Evolutionary conservation across 2,797 vertebrate species (phyloP).

Genomic region (Hydrocynus forskahlii): DNA sequence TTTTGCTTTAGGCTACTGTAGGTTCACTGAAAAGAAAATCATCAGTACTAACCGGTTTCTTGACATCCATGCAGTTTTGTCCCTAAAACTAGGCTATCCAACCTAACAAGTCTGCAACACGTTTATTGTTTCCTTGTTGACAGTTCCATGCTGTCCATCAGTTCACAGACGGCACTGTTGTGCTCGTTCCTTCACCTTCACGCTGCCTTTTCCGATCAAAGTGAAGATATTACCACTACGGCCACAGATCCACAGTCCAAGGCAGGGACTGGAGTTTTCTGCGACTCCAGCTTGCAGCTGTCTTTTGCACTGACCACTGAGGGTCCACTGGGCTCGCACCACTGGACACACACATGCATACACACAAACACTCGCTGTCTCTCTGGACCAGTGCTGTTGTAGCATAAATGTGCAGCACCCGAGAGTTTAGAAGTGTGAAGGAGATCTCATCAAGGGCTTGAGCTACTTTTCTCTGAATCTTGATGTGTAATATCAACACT

Average conservation of each 20-base stretch:
- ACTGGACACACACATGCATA: neutral
- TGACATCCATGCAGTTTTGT: neutral
- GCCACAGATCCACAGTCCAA: neutral
- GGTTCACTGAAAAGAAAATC: neutral
- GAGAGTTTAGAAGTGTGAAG: neutral
- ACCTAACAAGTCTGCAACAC: too few relatives aligned
- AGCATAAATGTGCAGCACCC: neutral
- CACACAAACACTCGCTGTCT: neutral
- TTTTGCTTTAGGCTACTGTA: neutral
- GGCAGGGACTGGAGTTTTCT: neutral
- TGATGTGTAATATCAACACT: neutral
- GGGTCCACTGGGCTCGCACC: neutral
- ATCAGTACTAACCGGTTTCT: constrained; percentile 11
- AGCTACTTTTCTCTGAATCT: neutral
- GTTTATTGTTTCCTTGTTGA: neutral
- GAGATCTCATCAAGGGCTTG: neutral
- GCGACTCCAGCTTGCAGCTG: neutral
- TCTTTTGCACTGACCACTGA: neutral
- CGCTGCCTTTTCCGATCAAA: neutral
- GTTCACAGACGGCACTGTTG: neutral
- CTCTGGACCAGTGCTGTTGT: neutral
- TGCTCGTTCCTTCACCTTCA: neutral
- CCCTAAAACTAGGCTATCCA: too few relatives aligned
- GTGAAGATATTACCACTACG: neutral
- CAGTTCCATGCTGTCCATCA: neutral